Base-by-base conservation (phyloP, 1,140 invertebrate genomes). In the Asbolus verrucosus region DNA sequence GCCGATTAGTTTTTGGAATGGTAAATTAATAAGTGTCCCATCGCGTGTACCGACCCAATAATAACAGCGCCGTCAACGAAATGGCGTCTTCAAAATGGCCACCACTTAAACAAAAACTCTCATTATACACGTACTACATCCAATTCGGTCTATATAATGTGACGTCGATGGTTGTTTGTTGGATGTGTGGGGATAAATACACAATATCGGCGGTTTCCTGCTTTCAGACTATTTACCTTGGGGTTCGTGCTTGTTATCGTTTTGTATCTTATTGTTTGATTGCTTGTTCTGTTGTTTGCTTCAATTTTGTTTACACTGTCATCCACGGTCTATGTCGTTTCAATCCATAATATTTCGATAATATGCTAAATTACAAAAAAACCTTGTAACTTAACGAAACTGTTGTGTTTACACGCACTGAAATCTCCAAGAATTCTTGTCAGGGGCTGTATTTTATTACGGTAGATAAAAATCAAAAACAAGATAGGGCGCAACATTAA, bases 1-100 rank as follows among this genome's bases (percentile, higher is more conserved):
- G 6, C 36, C 36, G 59, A 38, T 62, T 62, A 38, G 14, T 62
- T 62, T 63, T 46, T 65, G 9, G 39, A 41, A 65, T 65, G 33
- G 54, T 60, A 60, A 69, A 69, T 69, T 69, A 69, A 69, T 69
- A 69, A 69, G 54, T 69, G 36, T 14, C 50, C 36, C 50, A 69
- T 69, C 50, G 67, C 67, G 67, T 69, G 67, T 41, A n/a, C 27
- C 16, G 8, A 18, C 16, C 24, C 27, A 30, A 63, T 66, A 43
- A 65, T 65, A 66, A 46, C 30, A 19, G 8, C 21, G 63, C 36
- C 21, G 54, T 61, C 41, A 41, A 41, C 50, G 50, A 41, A 69
- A 69, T 69, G 67, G 67, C 50, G 67, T 69, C 50, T 38, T 61
- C 62, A 65, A 65, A 65, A 65, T 65, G 62, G 62, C 62, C 62